Evolutionary conservation across 2,888 invertebrate species (phyloP).

Genomic region (Limenitis camilla): DNA sequence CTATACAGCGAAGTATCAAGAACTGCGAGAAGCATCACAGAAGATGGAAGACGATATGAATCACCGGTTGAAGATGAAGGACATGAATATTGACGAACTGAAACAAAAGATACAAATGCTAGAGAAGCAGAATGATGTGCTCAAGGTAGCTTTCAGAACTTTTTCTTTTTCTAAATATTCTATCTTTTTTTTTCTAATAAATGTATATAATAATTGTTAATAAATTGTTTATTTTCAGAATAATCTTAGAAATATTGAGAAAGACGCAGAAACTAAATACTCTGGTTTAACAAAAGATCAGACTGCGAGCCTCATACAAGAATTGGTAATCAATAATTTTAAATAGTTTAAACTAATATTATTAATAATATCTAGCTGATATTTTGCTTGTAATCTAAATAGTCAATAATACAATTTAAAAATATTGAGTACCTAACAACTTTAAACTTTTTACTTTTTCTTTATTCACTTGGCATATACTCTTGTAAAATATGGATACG

Average conservation of each 20-base stretch:
- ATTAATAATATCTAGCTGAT: too few relatives aligned
- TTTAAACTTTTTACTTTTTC: too few relatives aligned
- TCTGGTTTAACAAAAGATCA: constrained; percentile 78
- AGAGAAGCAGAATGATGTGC: constrained; percentile 49
- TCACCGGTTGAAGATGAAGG: constrained; percentile 65
- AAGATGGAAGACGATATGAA: constrained; percentile 76
- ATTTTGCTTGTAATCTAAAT: neutral
- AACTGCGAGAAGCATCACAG: constrained; percentile 72
- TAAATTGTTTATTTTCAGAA: too few relatives aligned
- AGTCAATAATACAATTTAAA: too few relatives aligned
- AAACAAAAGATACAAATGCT: constrained; percentile 48
- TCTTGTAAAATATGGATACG: too few relatives aligned
- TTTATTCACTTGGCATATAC: too few relatives aligned
- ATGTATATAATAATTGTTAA: too few relatives aligned
- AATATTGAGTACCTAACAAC: too few relatives aligned
- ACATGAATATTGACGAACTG: constrained; percentile 62
- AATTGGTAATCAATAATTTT: constrained; percentile 63
- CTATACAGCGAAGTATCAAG: constrained; percentile 74
- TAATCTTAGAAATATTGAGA: constrained; percentile 55
- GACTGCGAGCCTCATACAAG: constrained; percentile 78
- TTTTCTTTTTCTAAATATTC: neutral
- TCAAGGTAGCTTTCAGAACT: constrained; percentile 48
- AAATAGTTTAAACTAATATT: neutral
- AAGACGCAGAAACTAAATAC: constrained; percentile 64
- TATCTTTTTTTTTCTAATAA: too few relatives aligned